Evolutionary conservation across 2,113 vertebrate genomes (phyloP).

Genomic region (Phalacrocorax brasilianus): DNA sequence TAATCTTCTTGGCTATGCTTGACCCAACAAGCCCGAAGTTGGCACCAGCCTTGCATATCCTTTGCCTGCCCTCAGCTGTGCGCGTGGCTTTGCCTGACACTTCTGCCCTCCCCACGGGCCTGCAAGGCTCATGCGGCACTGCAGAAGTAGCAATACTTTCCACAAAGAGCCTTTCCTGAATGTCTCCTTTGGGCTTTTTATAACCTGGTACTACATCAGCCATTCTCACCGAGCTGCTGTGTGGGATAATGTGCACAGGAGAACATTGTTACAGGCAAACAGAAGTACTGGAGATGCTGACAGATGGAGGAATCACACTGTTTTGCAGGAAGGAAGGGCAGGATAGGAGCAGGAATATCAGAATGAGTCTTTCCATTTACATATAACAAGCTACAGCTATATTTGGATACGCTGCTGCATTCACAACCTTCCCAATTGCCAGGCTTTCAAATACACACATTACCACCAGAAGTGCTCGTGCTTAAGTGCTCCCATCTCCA

Average conservation of each 20-base stretch:
- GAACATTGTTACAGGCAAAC: neutral
- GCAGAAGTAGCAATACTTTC: neutral
- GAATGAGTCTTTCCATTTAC: conserved; percentile 39
- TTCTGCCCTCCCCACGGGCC: neutral
- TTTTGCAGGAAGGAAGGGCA: conserved; percentile 20
- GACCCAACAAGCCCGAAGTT: neutral
- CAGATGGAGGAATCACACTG: conserved; percentile 27
- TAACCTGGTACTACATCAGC: neutral
- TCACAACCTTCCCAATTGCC: conserved; percentile 65
- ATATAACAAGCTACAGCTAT: conserved; percentile 45
- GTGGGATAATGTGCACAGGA: neutral
- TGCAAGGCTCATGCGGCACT: neutral
- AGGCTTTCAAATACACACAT: conserved; percentile 67
- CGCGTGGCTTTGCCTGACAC: neutral
- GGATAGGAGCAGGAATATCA: conserved; percentile 27
- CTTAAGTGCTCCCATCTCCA: conserved; percentile 69
- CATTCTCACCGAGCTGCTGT: neutral
- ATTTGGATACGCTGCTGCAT: conserved; percentile 55
- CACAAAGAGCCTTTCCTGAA: neutral
- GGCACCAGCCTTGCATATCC: neutral
- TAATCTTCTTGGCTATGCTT: neutral
- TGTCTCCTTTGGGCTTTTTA: neutral
- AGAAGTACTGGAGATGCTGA: neutral
- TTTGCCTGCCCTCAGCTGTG: neutral
- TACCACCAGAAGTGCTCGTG: conserved; percentile 71